Conservation (phyloP, 1,140 invertebrate species). For the Apis laboriosa region DNA sequence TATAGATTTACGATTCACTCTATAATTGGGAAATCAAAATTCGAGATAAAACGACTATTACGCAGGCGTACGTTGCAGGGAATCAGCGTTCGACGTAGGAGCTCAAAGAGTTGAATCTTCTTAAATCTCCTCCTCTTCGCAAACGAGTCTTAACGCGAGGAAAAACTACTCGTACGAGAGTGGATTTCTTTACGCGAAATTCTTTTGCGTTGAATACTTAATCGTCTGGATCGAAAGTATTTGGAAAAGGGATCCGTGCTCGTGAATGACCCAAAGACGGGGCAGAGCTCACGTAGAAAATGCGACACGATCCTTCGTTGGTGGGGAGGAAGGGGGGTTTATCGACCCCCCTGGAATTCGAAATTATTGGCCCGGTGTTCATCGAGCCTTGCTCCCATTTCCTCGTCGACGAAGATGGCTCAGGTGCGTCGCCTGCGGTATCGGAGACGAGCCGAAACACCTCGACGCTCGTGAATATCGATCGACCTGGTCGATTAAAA, state of each 20-base stretch:
- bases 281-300: conserved; percentile 30
- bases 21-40: not conserved
- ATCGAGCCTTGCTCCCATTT: conserved; percentile 31
- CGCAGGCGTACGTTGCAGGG: too few species aligned
- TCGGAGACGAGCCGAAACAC: conserved; percentile 56
- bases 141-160: too few species aligned
- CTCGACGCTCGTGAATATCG: conserved; percentile 59
- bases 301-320: conserved; percentile 4
- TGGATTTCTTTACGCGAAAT: too few species aligned
- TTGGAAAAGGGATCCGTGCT: not conserved
- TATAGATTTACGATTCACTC: not conserved
- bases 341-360: conserved; percentile 16
- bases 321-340: not conserved
- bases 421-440: conserved; percentile 53
- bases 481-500: conserved; percentile 57
- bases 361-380: conserved; percentile 55
- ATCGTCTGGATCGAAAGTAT: conserved; percentile 9
- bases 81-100: not conserved
- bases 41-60: not conserved
- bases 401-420: conserved; percentile 33
- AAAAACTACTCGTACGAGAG: too few species aligned
- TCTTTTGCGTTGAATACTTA: too few species aligned
- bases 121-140: not conserved
- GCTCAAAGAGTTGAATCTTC: not conserved
- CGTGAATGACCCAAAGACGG: too few species aligned